phyloP scores from a whole-genome alignment of 2,888 invertebrate genomes.

The Myathropa florea region DNA sequence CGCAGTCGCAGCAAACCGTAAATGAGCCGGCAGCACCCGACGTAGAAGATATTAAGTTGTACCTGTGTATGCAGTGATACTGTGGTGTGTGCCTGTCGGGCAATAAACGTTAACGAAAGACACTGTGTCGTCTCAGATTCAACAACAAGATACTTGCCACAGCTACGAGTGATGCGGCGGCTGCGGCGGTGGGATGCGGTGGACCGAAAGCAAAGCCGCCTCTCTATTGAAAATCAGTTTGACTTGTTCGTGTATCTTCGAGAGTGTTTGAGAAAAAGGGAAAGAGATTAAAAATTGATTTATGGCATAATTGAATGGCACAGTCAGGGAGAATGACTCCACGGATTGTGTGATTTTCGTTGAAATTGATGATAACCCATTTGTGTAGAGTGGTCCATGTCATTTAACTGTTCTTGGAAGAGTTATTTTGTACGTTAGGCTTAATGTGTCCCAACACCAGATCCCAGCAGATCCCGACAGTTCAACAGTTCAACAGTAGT shows the following conservation, averaged over 20 bases:
- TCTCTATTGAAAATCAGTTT: slow-evolving; percentile 30
- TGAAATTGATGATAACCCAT: slow-evolving; percentile 50
- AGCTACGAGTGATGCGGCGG: neutral
- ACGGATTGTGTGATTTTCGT: slow-evolving; percentile 24
- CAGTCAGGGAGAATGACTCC: slow-evolving; percentile 37
- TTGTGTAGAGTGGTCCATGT: slow-evolving; percentile 34
- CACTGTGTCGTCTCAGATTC: neutral
- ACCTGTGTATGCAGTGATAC: neutral
- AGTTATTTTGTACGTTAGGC: slow-evolving; percentile 39
- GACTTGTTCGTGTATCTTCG: slow-evolving; percentile 2
- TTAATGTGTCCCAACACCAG: slow-evolving; percentile 15
- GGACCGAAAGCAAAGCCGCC: neutral
- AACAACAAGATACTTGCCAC: neutral
- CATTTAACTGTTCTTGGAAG: slow-evolving; percentile 43
- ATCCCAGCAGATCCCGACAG: neutral
- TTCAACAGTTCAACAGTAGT: slow-evolving; percentile 34
- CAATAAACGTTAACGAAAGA: neutral
- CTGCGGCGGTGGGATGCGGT: neutral
- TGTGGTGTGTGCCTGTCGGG: neutral
- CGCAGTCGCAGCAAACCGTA: neutral
- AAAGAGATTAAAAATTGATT: slow-evolving; percentile 37
- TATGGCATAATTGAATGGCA: slow-evolving; percentile 47
- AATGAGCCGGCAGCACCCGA: neutral
- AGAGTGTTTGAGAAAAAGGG: neutral
- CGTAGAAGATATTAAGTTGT: too few species aligned